Evolutionary conservation across 2,113 vertebrate species (phyloP).

Genomic region (Sporophila hypoxantha): DNA sequence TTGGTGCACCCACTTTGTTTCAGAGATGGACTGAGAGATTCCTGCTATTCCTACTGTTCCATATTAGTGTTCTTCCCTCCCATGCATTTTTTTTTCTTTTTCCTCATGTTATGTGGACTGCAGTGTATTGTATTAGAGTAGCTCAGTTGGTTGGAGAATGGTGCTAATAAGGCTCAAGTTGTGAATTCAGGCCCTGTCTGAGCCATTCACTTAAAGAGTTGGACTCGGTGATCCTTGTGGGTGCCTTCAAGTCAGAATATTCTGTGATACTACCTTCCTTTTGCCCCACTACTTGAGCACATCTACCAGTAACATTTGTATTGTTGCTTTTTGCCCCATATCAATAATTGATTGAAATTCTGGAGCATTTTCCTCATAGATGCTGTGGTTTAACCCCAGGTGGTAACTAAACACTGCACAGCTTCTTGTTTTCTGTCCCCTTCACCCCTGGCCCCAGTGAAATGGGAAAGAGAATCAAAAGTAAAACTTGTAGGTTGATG

Average conservation of each 20-base stretch:
- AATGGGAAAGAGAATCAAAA: neutral
- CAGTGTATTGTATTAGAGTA: neutral
- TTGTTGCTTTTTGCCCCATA: neutral
- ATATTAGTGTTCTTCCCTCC: neutral
- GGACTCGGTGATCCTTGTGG: neutral
- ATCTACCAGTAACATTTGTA: neutral
- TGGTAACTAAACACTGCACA: neutral
- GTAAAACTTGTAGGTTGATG: neutral
- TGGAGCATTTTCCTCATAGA: neutral
- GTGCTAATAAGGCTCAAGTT: neutral
- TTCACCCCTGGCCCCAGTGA: neutral
- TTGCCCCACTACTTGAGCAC: neutral
- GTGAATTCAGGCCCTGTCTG: neutral
- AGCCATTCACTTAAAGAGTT: neutral
- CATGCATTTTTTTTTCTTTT: neutral
- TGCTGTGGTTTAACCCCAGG: neutral
- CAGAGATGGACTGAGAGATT: neutral
- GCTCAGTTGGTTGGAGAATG: neutral
- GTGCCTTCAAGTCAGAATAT: neutral
- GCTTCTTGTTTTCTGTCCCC: neutral
- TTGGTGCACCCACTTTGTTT: neutral
- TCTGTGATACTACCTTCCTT: neutral
- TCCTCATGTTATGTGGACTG: fast-evolving
- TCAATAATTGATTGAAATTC: neutral
- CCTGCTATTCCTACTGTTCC: neutral